Evolutionary conservation across 2,113 vertebrate species (phyloP), one percentile per base, ranked within the genome.

Genomic region (Xiphorhynchus elegans): DNA sequence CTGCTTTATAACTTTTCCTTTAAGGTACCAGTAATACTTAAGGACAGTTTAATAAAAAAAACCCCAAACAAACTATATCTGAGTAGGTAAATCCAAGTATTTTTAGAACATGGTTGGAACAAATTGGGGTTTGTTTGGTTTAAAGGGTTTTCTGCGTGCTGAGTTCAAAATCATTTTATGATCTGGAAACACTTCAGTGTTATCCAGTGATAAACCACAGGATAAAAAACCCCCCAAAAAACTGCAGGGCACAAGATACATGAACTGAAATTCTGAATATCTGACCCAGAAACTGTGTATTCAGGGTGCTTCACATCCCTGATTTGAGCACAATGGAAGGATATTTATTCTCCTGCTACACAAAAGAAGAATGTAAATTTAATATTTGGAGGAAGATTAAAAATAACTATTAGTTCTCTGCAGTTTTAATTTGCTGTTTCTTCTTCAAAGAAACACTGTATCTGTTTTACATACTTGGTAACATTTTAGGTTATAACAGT

Each of bases 31-130:
- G 25, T 37, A 42, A 78, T 16, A 40, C 19, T 25, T 49, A 15
- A 70, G 42, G 31, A 52, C 4, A 53, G 12, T 42, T 70, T 5
- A 53, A 29, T 25, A 77, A 52, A 13, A 72, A 67, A 18, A n/a
- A 6, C 1, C 1, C 2, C 29, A 18, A 44, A 33, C 55, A 62
- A 53, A 7, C 10, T 42, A 2, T 3, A 10, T 19, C 47, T 39
- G 29, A 67, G 39, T 6, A 60, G 7, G 5, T 19, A 90, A 64
- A 75, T 13, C 25, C 5, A 70, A 52, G 2, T 13, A 35, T 21
- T 62, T 70, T 75, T 8, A 49, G 26, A 56, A 44, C 9, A 23
- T 3, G 7, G 6, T 26, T 68, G 33, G 35, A 39, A 21, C 11
- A 82, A 79, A 33, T 3, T 44, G 28, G 10, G 7, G 9, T 70